A percentile compares a stretch with the other conserved stretches of the same genome.
phyloP scores from a whole-genome alignment of 2,888 invertebrate genomes.

The Xestia c-nigrum region DNA sequence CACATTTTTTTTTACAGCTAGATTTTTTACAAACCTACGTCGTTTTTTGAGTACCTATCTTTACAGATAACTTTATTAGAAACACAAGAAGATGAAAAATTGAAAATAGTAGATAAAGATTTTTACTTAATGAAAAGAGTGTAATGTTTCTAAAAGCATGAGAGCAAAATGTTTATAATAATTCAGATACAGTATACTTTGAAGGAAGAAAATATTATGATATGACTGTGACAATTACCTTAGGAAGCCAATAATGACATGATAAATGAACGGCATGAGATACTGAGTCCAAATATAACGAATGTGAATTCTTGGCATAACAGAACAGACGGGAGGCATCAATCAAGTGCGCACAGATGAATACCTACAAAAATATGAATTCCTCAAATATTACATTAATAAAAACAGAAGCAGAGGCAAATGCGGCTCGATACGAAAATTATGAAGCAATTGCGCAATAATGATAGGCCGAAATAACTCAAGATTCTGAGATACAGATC shows the following conservation, averaged over 20 bases:
- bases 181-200: constrained; percentile 5
- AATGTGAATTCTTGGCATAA: constrained; percentile 77
- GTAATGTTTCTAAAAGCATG: not conserved
- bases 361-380: constrained; percentile 72
- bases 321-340: constrained; percentile 68
- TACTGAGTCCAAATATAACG: constrained; percentile 78
- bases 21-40: not conserved
- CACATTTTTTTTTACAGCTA: not conserved
- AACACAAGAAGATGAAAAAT: not conserved
- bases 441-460: constrained; percentile 80
- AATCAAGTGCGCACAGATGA: constrained; percentile 62
- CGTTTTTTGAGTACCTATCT: not conserved
- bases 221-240: constrained; percentile 76
- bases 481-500: constrained; percentile 49
- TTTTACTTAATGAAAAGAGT: not conserved
- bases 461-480: constrained; percentile 59
- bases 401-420: constrained; percentile 46
- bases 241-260: constrained; percentile 78
- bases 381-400: constrained; percentile 55
- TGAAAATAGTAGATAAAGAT: not conserved
- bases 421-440: constrained; percentile 51
- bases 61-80: not conserved
- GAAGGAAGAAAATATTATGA: constrained; percentile 41
- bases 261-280: constrained; percentile 79
- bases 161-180: not conserved